Conservation (phyloP, 2,113 vertebrate genomes). For the Podarcis muralis region DNA sequence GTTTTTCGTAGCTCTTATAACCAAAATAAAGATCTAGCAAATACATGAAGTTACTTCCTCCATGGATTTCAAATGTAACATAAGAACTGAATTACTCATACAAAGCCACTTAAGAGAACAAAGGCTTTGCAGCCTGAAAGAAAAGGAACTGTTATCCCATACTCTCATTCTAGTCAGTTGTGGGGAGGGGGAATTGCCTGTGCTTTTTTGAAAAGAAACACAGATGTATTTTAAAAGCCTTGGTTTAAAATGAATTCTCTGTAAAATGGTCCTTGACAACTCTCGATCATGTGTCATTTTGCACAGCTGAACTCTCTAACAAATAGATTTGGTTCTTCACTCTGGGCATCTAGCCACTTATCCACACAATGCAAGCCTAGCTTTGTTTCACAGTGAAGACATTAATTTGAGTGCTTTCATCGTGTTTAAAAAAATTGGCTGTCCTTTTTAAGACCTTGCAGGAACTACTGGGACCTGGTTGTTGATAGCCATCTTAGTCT, state of each 20-base stretch:
- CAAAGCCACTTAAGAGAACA: slow-evolving; percentile 5
- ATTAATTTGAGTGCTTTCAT: not conserved
- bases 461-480: not conserved
- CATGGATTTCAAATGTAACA: not conserved
- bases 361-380: not conserved
- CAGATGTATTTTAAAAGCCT: not conserved
- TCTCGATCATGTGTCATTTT: slow-evolving; percentile 1
- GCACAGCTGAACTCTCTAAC: not conserved
- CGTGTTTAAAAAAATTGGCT: not conserved
- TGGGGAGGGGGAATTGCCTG: not conserved
- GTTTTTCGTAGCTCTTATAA: not conserved
- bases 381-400: not conserved
- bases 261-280: not conserved
- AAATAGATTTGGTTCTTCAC: not conserved
- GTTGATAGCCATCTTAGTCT: not conserved
- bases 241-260: not conserved
- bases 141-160: not conserved
- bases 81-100: not conserved
- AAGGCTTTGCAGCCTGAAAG: not conserved
- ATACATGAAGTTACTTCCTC: accelerated
- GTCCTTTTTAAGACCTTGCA: not conserved
- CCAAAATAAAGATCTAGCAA: not conserved
- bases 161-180: not conserved
- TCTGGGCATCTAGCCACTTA: not conserved
- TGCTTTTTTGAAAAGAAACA: not conserved